Evolutionary conservation across 2,888 invertebrate species (phyloP), one percentile per base, ranked within the genome.

Genomic region (Serripes groenlandicus): DNA sequence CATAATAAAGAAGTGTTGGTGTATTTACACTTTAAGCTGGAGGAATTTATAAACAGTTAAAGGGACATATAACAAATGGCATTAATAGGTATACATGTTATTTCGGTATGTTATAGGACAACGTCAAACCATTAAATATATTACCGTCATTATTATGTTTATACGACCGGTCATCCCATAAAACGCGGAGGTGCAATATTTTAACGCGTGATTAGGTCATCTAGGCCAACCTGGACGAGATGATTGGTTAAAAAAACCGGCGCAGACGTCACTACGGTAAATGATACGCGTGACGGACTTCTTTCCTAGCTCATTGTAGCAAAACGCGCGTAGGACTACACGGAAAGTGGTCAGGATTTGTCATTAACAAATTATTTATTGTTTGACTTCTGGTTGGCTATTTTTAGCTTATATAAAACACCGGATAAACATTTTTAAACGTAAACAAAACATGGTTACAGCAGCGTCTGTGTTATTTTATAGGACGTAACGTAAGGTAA

Each of bases 161-260:
- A 37, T 23, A 66, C 42, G 28, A n/a, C 23, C 42, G 37, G 42
- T 35, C 42, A 42, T 34, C 23, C 26, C 35, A 42, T 66, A 42
- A 66, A 66, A 42, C 42, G 34, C 18, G 9, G 32, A 66, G 42
- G 66, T 66, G 42, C 42, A 66, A 66, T 42, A 42, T 42, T 21
- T 66, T 66, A 26, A 26, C 66, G 66, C 66, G 42, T 66, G 66
- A 66, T 66, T 66, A 66, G 66, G 66, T 66, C 66, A 66, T 66
- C 28, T 26, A 26, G 28, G 66, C 42, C 66, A 37, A 37, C 37
- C 23, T 66, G 66, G 66, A 66, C 66, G 42, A 23, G n/a, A 28
- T 23, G 66, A 66, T 66, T 66, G 66, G 66, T 23, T 21, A 28
- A 66, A 66, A 66, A 66, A 7, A 42, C 1, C 42, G 66, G 37